Evolutionary conservation across 2,888 invertebrate genomes (phyloP), one percentile per base, ranked within the genome.

Genomic region (Isotomurus palustris): DNA sequence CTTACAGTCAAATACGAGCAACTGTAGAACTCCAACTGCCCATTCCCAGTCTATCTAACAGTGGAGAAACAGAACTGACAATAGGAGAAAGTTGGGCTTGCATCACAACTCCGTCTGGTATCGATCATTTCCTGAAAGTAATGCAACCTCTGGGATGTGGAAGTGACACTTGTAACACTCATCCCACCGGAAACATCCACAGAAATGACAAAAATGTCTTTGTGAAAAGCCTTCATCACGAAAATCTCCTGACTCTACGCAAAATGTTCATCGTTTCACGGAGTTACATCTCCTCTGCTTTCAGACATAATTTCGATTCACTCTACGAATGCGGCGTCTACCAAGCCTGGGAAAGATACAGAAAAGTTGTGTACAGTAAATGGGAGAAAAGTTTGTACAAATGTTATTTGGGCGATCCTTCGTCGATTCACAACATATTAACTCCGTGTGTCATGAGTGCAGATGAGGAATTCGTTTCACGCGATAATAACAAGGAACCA

Each of bases 1-100:
- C 8, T n/a, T 40, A 40, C 40, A 40, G 40, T n/a, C n/a, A 40
- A 40, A 40, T 40, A 10, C 40, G 40, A 17, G 40, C 40, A n/a
- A 40, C 19, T n/a, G 17, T 17, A n/a, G 40, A 40, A 40, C 19
- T 40, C 17, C 6, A 21, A n/a, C n/a, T 40, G n/a, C 40, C n/a
- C n/a, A 40, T 40, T 40, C 40, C 40, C 6, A 40, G 19, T 17
- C 6, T 5, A 6, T 40, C 19, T 40, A 40, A n/a, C 5, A 40
- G 19, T 5, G n/a, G 5, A 17, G 6, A 5, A 6, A 40, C 6
- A 5, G 17, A n/a, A 6, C 19, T 10, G 17, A 10, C 40, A 40
- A 40, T 40, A 6, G 17, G 17, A 6, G 19, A 5, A n/a, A 40
- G 19, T n/a, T 40, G n/a, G n/a, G 40, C 40, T 17, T 40, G n/a